Evolutionary conservation across 2,888 invertebrate genomes (phyloP).

Genomic region (Lasioglossum villosulum): DNA sequence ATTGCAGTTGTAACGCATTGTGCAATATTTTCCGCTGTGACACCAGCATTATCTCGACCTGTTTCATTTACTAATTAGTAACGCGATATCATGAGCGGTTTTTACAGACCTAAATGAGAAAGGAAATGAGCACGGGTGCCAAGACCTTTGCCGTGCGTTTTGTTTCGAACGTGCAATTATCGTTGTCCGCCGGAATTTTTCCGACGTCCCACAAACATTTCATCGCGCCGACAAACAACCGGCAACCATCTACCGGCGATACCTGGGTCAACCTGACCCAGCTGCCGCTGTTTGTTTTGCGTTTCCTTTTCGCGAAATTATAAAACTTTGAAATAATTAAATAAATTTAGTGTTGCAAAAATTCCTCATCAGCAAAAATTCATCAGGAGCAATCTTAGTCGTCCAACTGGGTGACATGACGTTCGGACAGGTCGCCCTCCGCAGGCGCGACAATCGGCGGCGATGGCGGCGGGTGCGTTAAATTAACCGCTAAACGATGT

Average conservation of each 20-base stretch:
- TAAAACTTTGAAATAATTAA: no score
- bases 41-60: conserved; percentile 71
- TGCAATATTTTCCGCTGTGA: conserved; percentile 64
- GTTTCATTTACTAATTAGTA: conserved; percentile 82
- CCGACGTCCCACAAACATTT: conserved; percentile 36
- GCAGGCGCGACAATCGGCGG: conserved; percentile 42
- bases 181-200: conserved; percentile 56
- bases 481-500: conserved; percentile 56
- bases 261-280: neutral
- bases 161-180: conserved; percentile 76
- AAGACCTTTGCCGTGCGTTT: conserved; percentile 73
- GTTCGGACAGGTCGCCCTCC: conserved; percentile 24
- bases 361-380: neutral
- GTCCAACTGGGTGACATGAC: neutral
- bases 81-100: conserved; percentile 77
- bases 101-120: conserved; percentile 77
- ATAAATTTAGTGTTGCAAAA: neutral
- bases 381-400: no score
- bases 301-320: neutral
- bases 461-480: conserved; percentile 38
- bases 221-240: conserved; percentile 43
- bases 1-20: conserved; percentile 65
- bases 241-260: neutral
- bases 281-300: neutral
- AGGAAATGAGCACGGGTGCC: conserved; percentile 76